Percentiles rank a stretch among this genome's conserved stretches.
These are phyloP conservation scores for Andinoacara biseriatus DNA, from an alignment of 2,113 vertebrate genomes.

Conservation along the genomic window DNA sequence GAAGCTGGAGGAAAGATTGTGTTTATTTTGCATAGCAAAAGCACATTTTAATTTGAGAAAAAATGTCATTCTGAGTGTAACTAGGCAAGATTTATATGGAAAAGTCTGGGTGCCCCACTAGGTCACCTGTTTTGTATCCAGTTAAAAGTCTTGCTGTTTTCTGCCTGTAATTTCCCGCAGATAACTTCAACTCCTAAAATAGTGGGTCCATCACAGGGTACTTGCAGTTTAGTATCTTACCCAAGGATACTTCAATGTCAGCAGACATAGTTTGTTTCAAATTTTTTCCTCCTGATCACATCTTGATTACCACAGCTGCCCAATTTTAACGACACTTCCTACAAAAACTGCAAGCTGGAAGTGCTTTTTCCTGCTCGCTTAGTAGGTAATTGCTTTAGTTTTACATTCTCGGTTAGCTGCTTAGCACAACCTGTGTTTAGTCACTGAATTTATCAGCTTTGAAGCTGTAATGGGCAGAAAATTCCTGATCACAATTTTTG, in stretches of 20 bases:
- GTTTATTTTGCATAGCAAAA: constrained; percentile 31
- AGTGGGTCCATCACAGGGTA: neutral
- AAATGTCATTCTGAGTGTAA: constrained; percentile 6
- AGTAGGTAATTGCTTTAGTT: no score
- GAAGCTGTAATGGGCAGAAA: neutral
- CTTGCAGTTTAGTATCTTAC: neutral
- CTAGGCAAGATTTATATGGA: neutral
- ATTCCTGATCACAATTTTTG: neutral
- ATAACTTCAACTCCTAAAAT: neutral
- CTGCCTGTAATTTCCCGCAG: no score
- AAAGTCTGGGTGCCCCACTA: no score
- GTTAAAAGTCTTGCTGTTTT: no score
- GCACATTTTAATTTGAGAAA: constrained; percentile 30
- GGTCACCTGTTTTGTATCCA: no score
- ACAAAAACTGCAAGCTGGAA: neutral
- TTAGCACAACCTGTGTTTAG: neutral
- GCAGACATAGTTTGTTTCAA: neutral
- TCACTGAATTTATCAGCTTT: neutral
- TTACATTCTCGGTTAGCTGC: neutral
- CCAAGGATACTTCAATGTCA: neutral
- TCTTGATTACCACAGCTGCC: neutral
- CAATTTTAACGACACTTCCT: neutral
- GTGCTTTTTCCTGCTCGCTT: neutral
- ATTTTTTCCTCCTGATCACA: neutral
- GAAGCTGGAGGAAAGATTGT: neutral